Base-by-base conservation (phyloP, 92 coral and sea anemone species). In the Porites lobata region DNA sequence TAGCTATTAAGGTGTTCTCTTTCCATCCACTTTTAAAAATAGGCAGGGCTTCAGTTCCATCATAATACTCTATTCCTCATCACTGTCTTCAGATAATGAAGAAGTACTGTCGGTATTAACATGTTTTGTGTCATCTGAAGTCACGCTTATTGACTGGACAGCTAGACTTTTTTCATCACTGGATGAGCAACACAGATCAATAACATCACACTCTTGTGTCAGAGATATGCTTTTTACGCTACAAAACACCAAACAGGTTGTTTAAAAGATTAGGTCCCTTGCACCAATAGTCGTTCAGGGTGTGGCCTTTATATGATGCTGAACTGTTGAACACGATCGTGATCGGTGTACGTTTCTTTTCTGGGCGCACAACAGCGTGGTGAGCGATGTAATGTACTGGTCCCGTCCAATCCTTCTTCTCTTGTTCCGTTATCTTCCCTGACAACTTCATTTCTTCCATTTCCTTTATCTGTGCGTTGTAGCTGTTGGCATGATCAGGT, bases 271-370 rank as follows among this genome's bases (percentile, higher is more conserved):
- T 0, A 54, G 59, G 59, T 54, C 59, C 13, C 14, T 54, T 54
- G 59, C 2, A 54, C 59, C 13, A 54, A 13, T 54, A 54, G 59
- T 90, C 93, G 78, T 90, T 90, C 21, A 90, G 76, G 14, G 65
- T n/a, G 68, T 91, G 91, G 8, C 91, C 94, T 8, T 91, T 50
- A 21, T 75, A 91, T 2, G 84, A 7, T 21, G 91, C 88, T 12
- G 90, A 83, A 63, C 89, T 87, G 77, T 87, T 91, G 53, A 91
- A 91, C 13, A 91, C 92, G 51, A 83, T 87, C 18, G 89, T 24
- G 14, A 87, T 66, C 13, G 93, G 93, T 4, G 93, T 90, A 65
- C 65, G 24, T 62, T 85, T 90, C 65, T 84, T 84, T 29, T 90
- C 83, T 50, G 93, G 90, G 7, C 90, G 87, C 20, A 90, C 76